Evolutionary conservation across 1,140 invertebrate genomes (phyloP), one percentile per base, ranked within the genome.

Genomic region (Sinonovacula constricta): DNA sequence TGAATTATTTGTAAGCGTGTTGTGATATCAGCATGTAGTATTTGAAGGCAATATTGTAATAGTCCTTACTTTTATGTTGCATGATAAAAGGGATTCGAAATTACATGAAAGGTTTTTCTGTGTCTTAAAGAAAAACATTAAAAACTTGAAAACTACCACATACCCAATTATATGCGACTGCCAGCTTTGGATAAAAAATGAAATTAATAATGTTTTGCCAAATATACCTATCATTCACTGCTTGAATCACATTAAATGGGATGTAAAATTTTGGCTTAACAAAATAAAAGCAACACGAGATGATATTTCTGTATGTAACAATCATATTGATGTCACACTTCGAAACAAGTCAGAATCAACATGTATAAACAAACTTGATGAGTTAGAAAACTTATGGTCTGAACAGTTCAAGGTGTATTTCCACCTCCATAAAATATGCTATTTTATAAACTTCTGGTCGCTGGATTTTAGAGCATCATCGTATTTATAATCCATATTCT

Each of bases 71-170:
- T 65, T 65, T 31, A 22, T 65, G 33, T 22, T 65, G 34, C 62
- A 45, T 15, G 62, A 65, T 18, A 65, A 24, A 39, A 39, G 34
- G 5, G 62, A 65, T 39, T 2, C 33, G 1, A 65, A 65, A 45
- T 65, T 65, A 15, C 62, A 65, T 22, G 62, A 65, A 45, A 33
- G 62, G 24, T 65, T 65, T 24, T 65, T 65, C 28, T 39, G 49
- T n/a, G n/a, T n/a, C n/a, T n/a, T n/a, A n/a, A n/a, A n/a, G n/a
- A n/a, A n/a, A n/a, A n/a, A n/a, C n/a, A n/a, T n/a, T n/a, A n/a
- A n/a, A n/a, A n/a, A n/a, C n/a, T n/a, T n/a, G n/a, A n/a, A n/a
- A n/a, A n/a, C n/a, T n/a, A n/a, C n/a, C n/a, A n/a, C n/a, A n/a
- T n/a, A n/a, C n/a, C n/a, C n/a, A n/a, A n/a, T n/a, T 5, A 62